Evolutionary conservation across 2,888 invertebrate species (phyloP).

Genomic region (Entomobrya multifasciata): DNA sequence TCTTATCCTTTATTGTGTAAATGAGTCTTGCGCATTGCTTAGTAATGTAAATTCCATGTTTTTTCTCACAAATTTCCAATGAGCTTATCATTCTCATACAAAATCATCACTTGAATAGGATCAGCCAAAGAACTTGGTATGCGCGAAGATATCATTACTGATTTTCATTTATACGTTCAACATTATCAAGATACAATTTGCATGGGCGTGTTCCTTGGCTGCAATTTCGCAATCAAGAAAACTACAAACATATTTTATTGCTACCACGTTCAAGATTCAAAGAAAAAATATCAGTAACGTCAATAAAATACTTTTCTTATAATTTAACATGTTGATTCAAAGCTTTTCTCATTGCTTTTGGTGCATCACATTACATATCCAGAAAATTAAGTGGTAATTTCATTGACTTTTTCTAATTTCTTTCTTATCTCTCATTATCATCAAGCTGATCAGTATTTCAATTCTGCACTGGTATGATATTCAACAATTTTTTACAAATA

Average conservation of each 20-base stretch:
- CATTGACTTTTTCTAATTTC: slow-evolving; percentile 21
- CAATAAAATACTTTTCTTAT: neutral
- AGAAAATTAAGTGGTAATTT: slow-evolving; percentile 29
- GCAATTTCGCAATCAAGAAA: slow-evolving; percentile 69
- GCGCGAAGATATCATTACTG: neutral
- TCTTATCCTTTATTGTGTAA: neutral
- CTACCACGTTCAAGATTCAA: neutral
- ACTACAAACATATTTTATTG: slow-evolving; percentile 58
- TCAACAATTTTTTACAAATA: neutral
- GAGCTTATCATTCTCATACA: neutral
- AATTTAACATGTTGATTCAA: slow-evolving; percentile 59
- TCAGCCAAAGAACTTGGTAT: neutral
- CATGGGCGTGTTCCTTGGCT: slow-evolving; percentile 68
- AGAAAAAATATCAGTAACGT: neutral
- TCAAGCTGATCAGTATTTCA: slow-evolving; percentile 33
- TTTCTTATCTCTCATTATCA: slow-evolving; percentile 56
- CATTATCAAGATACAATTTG: slow-evolving; percentile 45
- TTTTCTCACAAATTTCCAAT: slow-evolving; percentile 9
- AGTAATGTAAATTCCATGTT: slow-evolving; percentile 44
- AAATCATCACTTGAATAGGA: neutral
- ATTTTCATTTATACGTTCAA: too few species aligned
- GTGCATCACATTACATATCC: neutral
- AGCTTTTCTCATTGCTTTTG: slow-evolving; percentile 37
- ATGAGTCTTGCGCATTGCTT: neutral
- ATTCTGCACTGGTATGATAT: neutral